Conservation (phyloP, 1,140 invertebrate species). For the Chlorops oryzae region DNA sequence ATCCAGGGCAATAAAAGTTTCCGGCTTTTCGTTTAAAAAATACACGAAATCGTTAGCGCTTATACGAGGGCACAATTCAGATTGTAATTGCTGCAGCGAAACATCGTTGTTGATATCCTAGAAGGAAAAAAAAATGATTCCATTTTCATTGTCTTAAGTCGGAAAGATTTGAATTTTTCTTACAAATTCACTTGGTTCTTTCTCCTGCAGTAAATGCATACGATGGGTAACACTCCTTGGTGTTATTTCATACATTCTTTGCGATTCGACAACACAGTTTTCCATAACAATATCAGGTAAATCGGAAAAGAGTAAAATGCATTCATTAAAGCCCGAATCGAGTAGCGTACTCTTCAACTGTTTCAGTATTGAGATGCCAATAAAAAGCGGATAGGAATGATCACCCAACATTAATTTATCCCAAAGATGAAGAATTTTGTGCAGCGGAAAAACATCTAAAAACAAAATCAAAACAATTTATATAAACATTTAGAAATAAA, state of each 20-base stretch:
- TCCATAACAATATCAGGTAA: slow-evolving; percentile 97
- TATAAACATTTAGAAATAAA: background rate
- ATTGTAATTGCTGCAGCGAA: slow-evolving; percentile 59
- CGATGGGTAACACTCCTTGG: slow-evolving; percentile 83
- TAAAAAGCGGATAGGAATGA: slow-evolving; percentile 88
- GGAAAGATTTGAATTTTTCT: slow-evolving; percentile 19
- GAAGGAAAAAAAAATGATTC: slow-evolving; percentile 26
- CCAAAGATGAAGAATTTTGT: slow-evolving; percentile 98
- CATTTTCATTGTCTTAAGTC: background rate
- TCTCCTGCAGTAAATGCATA: slow-evolving; percentile 47
- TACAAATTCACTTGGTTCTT: slow-evolving; percentile 45
- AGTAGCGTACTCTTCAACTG: slow-evolving; percentile 81
- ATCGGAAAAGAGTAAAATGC: slow-evolving; percentile 94
- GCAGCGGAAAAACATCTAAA: slow-evolving; percentile 91
- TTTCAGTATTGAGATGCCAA: slow-evolving; percentile 87
- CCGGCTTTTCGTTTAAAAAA: slow-evolving; percentile 58
- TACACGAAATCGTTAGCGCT: slow-evolving; percentile 77
- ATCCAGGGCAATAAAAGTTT: slow-evolving; percentile 71
- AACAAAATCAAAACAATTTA: background rate
- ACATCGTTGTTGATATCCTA: slow-evolving; percentile 62
- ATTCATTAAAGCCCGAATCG: slow-evolving; percentile 92
- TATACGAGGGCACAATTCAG: slow-evolving; percentile 73
- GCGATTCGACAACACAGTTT: slow-evolving; percentile 82
- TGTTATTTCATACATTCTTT: slow-evolving; percentile 77
- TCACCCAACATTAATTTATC: slow-evolving; percentile 92